These are phyloP conservation scores for Pachymerium ferrugineum DNA, from an alignment of 2,888 invertebrate species.

Conservation along the genomic window DNA sequence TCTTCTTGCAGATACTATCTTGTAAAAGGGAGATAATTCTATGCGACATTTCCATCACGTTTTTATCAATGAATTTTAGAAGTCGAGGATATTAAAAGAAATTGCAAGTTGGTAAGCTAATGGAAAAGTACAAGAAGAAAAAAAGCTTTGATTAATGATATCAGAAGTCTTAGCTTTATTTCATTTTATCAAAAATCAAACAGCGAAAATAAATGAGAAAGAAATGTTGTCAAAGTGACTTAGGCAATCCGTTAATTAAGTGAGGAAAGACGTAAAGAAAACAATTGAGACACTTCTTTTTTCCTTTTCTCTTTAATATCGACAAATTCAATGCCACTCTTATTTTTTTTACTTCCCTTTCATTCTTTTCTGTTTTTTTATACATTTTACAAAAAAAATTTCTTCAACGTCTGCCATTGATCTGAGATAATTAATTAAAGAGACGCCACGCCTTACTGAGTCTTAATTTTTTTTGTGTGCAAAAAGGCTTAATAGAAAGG, in stretches of 20 bases:
- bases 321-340: not conserved
- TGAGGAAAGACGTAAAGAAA: not conserved
- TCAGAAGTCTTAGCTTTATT: not conserved
- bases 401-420: not conserved
- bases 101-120: no score
- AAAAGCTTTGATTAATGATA: not conserved
- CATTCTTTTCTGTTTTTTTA: not conserved
- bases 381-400: not conserved
- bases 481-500: not conserved
- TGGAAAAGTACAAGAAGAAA: not conserved
- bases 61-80: not conserved
- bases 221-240: not conserved
- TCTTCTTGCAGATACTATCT: not conserved
- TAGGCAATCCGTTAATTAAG: not conserved
- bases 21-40: not conserved
- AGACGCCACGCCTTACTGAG: not conserved
- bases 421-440: conserved; percentile 1
- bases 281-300: not conserved
- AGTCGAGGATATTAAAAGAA: no score
- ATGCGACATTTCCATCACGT: not conserved
- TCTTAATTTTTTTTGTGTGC: not conserved
- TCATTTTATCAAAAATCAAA: not conserved
- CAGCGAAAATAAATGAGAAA: not conserved
- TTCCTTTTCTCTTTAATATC: conserved; percentile 1
- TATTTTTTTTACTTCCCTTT: not conserved